Evolutionary conservation across 2,797 vertebrate genomes (phyloP), one percentile per base, ranked within the genome.

Genomic region (Semaprochilodus insignis): DNA sequence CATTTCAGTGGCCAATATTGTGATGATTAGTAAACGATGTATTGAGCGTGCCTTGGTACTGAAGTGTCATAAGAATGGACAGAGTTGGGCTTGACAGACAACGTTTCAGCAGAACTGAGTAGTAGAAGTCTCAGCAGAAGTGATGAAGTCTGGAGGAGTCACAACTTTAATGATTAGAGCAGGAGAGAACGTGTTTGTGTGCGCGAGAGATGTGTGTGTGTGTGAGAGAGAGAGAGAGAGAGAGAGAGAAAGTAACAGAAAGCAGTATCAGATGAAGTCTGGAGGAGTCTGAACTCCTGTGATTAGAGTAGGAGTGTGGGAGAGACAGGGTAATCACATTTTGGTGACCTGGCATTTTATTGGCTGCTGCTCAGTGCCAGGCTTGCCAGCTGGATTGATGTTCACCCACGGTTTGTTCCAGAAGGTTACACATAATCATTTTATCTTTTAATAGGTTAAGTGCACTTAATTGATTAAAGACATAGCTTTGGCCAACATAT

Each of bases 361-460:
- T 93, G 92, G 91, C 92, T 59, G 70, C 83, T 71, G 66, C 78
- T 87, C 86, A 34, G 76, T 82, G 75, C 82, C 60, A 74, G 51
- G 72, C 71, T 88, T 87, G 92, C 90, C 92, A 93, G 88, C 86
- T 90, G 87, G 86, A 92, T 79, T 81, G 86, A 67, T 81, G 83
- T 86, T 67, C 62, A 86, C 87, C 86, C 40, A 73, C 79, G 83
- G 87, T 85, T 89, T 87, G 85, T 69, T 83, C 0, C 84, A 88
- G 90, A 90, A 89, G 87, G 89, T 88, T 89, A 77, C 77, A 81
- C 83, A 54, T 89, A 89, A 91, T 90, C 88, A 82, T 91, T 90
- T 90, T 90, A 87, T 82, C 69, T 87, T 89, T 88, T 86, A 88
- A 89, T 89, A 83, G 86, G 86, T 91, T 92, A 90, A 92, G 92